phyloP scores from a whole-genome alignment of 2,113 vertebrate genomes.

The Theristicus caerulescens region DNA sequence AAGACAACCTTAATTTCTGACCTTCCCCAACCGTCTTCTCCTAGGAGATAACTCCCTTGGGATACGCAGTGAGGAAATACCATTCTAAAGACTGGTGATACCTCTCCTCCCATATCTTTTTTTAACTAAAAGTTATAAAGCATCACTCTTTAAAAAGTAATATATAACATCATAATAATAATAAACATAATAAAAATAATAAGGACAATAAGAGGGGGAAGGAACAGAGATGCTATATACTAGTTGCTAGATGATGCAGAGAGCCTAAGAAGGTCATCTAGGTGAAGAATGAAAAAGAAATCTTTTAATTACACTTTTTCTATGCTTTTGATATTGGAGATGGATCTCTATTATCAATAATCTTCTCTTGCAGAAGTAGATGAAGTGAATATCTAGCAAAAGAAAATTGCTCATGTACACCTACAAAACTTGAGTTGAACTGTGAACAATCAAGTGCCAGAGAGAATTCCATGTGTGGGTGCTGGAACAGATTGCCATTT shows the following conservation, averaged over 20 bases:
- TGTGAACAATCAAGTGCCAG: neutral
- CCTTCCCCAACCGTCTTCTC: neutral
- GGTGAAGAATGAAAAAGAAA: neutral
- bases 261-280: neutral
- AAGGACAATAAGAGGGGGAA: neutral
- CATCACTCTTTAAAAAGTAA: neutral
- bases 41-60: neutral
- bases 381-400: neutral
- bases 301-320: neutral
- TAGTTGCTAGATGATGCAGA: neutral
- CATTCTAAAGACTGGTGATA: neutral
- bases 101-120: neutral
- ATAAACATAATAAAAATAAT: neutral
- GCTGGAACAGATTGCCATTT: neutral
- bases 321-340: neutral
- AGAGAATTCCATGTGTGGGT: fast-evolving
- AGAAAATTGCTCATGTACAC: neutral
- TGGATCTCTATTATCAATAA: neutral
- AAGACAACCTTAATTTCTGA: neutral
- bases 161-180: too few relatives aligned
- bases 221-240: neutral
- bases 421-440: neutral
- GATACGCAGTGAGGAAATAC: neutral
- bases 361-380: neutral
- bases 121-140: neutral